These are phyloP conservation scores for Hesperophylax magnus DNA, from an alignment of 1,140 invertebrate species.

Conservation along the genomic window DNA sequence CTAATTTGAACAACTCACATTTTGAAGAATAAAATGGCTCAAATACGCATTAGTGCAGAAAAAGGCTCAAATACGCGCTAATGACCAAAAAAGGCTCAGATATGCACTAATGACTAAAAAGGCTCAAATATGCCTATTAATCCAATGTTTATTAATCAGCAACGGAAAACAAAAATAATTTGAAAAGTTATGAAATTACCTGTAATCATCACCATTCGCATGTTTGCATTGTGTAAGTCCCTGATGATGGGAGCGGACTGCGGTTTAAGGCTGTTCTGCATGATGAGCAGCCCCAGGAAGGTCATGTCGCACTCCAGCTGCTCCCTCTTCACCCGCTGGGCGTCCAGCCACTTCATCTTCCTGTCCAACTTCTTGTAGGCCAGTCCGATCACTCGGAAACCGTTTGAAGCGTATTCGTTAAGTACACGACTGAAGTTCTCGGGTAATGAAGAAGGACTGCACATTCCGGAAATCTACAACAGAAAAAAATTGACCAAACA, in stretches of 20 bases:
- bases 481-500: neutral
- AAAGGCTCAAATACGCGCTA: too few relatives aligned
- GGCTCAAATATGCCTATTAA: too few relatives aligned
- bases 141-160: too few relatives aligned
- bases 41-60: too few relatives aligned
- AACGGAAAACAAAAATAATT: too few relatives aligned
- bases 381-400: constrained; percentile 90
- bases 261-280: constrained; percentile 92
- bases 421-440: constrained; percentile 81
- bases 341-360: constrained; percentile 74
- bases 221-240: constrained; percentile 83
- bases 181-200: constrained; percentile 68
- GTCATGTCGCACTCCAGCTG: constrained; percentile 85
- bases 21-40: too few relatives aligned
- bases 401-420: constrained; percentile 87
- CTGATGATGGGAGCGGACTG: constrained; percentile 85
- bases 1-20: too few relatives aligned
- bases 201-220: constrained; percentile 94
- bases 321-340: constrained; percentile 72
- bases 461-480: constrained; percentile 69
- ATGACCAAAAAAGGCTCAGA: too few relatives aligned
- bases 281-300: constrained; percentile 89
- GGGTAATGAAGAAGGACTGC: constrained; percentile 70
- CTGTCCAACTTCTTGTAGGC: constrained; percentile 79
- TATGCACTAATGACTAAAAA: too few relatives aligned